phyloP scores from a whole-genome alignment of 2,113 vertebrate species.

The Nothocercus nigrocapillus region DNA sequence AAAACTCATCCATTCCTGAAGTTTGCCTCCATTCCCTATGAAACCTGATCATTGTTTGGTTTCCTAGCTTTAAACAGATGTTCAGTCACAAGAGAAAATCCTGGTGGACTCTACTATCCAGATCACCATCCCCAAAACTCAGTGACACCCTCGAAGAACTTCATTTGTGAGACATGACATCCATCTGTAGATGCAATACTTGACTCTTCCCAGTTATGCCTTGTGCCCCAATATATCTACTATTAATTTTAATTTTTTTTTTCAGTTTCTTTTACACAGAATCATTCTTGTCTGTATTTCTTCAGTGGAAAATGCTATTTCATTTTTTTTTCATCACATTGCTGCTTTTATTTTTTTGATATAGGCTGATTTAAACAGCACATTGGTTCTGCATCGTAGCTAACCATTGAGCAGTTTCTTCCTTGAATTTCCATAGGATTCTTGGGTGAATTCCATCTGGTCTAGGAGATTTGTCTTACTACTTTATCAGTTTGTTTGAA shows the following conservation, averaged over 20 bases:
- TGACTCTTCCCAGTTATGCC: neutral
- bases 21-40: neutral
- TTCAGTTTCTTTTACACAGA: neutral
- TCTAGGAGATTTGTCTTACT: neutral
- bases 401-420: neutral
- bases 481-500: conserved; percentile 43
- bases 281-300: neutral
- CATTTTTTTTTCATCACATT: neutral
- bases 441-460: conserved; percentile 4
- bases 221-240: neutral
- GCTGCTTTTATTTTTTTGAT: neutral
- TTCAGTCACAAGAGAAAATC: neutral
- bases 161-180: neutral
- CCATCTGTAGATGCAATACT: neutral
- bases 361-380: neutral
- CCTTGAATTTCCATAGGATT: conserved; percentile 15
- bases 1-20: neutral
- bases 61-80: neutral
- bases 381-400: neutral
- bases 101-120: neutral
- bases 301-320: neutral
- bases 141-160: neutral
- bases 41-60: neutral
- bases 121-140: neutral
- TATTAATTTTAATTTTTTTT: neutral